These are phyloP conservation scores for Danio choprae DNA, from an alignment of 2,797 vertebrate genomes.

Conservation along the genomic window DNA sequence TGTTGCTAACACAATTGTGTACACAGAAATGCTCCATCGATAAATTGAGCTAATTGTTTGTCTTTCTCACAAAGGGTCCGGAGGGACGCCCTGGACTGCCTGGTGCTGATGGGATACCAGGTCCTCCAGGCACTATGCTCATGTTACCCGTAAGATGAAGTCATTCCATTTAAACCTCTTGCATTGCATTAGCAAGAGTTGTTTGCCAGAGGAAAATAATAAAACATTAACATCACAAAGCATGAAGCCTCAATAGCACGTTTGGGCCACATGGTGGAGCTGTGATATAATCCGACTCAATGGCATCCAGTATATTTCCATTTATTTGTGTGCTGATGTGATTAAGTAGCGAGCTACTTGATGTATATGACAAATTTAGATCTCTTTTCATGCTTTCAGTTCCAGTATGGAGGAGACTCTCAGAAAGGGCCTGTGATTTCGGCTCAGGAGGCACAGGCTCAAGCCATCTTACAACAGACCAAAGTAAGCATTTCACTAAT, in stretches of 20 bases:
- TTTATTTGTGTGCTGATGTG: neutral
- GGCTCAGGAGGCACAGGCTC: conserved; percentile 90
- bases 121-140: conserved; percentile 86
- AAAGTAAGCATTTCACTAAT: conserved; percentile 74
- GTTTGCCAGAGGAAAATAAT: conserved; percentile 30
- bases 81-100: conserved; percentile 85
- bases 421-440: conserved; percentile 87
- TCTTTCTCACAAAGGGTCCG: conserved; percentile 82
- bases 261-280: conserved; percentile 59
- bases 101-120: conserved; percentile 86
- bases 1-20: conserved; percentile 13
- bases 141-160: conserved; percentile 87
- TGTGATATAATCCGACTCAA: conserved; percentile 45
- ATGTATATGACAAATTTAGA: neutral
- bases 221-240: neutral
- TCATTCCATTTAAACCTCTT: conserved; percentile 12
- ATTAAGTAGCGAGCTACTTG: neutral
- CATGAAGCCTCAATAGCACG: neutral
- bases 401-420: conserved; percentile 84
- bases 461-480: conserved; percentile 88
- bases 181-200: neutral
- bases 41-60: conserved; percentile 9
- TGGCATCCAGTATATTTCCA: neutral
- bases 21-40: neutral
- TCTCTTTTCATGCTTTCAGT: conserved; percentile 71